These are phyloP conservation scores for Lypha dubia DNA, from an alignment of 2,888 invertebrate species.

Conservation along the genomic window DNA sequence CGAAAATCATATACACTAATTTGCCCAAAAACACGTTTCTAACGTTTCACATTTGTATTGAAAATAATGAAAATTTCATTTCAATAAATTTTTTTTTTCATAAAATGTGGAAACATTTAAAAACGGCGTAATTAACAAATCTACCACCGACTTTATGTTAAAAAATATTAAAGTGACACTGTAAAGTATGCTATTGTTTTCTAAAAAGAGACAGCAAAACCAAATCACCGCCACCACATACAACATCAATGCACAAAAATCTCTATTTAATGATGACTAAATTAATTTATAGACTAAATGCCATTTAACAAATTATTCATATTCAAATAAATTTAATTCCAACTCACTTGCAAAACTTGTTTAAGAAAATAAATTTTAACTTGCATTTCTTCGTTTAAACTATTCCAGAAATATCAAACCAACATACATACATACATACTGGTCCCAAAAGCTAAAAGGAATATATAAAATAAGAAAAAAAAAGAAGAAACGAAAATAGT, in stretches of 20 bases:
- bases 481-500: slow-evolving; percentile 5
- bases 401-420: slow-evolving; percentile 22
- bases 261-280: not conserved
- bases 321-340: slow-evolving; percentile 13
- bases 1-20: too few relatives aligned
- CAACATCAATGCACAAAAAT: not conserved
- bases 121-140: too few relatives aligned
- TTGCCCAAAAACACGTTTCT: too few relatives aligned
- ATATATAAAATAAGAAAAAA: slow-evolving; percentile 32
- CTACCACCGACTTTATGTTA: too few relatives aligned
- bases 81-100: too few relatives aligned
- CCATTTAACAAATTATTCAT: not conserved
- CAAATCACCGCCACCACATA: not conserved
- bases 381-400: slow-evolving; percentile 53
- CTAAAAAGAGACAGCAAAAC: too few relatives aligned
- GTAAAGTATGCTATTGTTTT: too few relatives aligned
- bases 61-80: too few relatives aligned
- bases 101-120: too few relatives aligned
- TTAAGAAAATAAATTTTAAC: slow-evolving; percentile 46
- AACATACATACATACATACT: not conserved
- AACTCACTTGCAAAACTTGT: slow-evolving; percentile 35
- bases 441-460: slow-evolving; percentile 50
- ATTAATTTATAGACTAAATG: not conserved
- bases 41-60: too few relatives aligned
- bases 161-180: too few relatives aligned